phyloP scores from a whole-genome alignment of 2,113 vertebrate species.

The Nycticryphes semicollaris region DNA sequence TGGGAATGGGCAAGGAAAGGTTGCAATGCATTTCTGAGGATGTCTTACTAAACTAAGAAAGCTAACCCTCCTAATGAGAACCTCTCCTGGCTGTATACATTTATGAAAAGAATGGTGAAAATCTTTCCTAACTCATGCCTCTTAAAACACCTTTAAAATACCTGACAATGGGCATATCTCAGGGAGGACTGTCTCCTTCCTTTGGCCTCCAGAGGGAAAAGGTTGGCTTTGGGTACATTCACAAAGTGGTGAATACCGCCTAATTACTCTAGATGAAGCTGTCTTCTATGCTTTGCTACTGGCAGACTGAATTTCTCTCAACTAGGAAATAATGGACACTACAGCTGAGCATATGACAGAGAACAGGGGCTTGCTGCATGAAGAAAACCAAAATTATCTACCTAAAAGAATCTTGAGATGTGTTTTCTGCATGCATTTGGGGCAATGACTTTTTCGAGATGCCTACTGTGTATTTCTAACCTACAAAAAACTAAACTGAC shows the following conservation, averaged over 20 bases:
- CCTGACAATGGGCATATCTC: not conserved
- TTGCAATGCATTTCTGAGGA: not conserved
- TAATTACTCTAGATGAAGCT: not conserved
- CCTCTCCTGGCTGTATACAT: rapidly evolving
- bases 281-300: not conserved
- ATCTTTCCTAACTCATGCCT: not conserved
- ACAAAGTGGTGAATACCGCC: not conserved
- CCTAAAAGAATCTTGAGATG: not conserved
- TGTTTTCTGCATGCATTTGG: not conserved
- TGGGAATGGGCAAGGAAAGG: not conserved
- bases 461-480: not conserved
- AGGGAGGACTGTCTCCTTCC: not conserved
- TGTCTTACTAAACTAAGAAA: not conserved
- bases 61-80: not conserved
- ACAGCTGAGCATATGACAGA: not conserved
- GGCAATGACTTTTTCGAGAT: not conserved
- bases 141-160: not conserved
- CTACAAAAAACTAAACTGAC: not conserved
- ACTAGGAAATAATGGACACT: not conserved
- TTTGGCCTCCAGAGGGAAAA: not conserved
- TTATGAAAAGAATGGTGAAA: not conserved
- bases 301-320: not conserved
- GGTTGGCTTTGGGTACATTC: not conserved
- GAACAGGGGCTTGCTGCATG: not conserved
- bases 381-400: not conserved